Conservation (phyloP, 92 coral and sea anemone genomes). For the Micromussa lordhowensis region DNA sequence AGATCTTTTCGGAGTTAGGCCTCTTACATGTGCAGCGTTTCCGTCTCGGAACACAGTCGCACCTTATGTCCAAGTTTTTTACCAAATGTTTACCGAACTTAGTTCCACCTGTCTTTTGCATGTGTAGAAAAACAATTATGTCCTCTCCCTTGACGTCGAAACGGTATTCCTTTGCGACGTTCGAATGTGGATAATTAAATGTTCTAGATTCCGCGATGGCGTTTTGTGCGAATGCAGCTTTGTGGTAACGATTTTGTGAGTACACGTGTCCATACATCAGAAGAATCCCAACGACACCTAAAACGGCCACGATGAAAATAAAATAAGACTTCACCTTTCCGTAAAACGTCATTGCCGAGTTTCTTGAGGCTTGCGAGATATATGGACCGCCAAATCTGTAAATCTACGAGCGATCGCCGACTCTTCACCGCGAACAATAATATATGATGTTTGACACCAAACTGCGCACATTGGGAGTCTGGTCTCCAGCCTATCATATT, state of each 20-base stretch:
- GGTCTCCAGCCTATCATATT: neutral
- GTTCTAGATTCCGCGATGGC: neutral
- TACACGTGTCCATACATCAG: constrained; percentile 13
- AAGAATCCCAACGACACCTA: neutral
- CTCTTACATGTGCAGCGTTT: constrained; percentile 73
- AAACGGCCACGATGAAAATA: neutral
- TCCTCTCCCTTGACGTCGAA: constrained; percentile 71
- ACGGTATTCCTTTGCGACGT: constrained; percentile 31
- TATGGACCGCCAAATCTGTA: neutral
- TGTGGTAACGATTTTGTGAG: neutral
- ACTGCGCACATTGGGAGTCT: neutral
- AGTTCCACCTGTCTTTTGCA: constrained; percentile 97
- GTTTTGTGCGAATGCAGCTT: neutral
- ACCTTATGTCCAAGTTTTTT: constrained; percentile 67
- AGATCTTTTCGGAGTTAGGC: constrained; percentile 81
- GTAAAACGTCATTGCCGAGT: neutral
- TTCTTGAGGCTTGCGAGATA: neutral
- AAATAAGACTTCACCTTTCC: constrained; percentile 23
- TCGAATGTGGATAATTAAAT: constrained; percentile 8
- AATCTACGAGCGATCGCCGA: neutral
- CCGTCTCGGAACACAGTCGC: constrained; percentile 61
- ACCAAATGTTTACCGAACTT: constrained; percentile 93
- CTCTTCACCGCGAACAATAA: neutral
- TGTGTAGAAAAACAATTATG: constrained; percentile 91
- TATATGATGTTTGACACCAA: constrained; percentile 6